phyloP scores from a whole-genome alignment of 2,797 vertebrate genomes.

The Harpagifer antarcticus region DNA sequence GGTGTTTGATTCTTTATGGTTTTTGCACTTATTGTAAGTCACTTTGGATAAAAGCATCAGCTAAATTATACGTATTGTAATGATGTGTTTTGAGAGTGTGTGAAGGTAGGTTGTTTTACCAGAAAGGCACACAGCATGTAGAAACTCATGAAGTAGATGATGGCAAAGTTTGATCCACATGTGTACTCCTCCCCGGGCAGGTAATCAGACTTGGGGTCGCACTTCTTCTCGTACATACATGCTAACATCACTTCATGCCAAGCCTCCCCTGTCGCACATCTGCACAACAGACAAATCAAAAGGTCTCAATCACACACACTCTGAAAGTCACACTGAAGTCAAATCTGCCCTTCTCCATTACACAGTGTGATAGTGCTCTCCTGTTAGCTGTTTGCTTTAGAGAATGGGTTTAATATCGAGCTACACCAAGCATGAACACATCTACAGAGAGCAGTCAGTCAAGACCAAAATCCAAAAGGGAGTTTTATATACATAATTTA shows the following conservation, averaged over 20 bases:
- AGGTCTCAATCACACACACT: neutral
- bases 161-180: slow-evolving; percentile 91
- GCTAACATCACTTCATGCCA: slow-evolving; percentile 95
- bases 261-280: slow-evolving; percentile 93
- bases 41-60: too few species aligned
- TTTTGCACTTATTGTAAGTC: too few species aligned
- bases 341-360: neutral
- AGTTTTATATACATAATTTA: too few species aligned
- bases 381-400: neutral
- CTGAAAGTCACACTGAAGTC: neutral
- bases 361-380: neutral
- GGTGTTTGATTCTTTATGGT: too few species aligned
- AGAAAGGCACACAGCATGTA: slow-evolving; percentile 97
- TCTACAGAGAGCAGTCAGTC: too few species aligned
- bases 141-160: slow-evolving; percentile 96
- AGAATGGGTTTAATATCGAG: neutral
- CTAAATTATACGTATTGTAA: too few species aligned
- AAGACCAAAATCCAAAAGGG: too few species aligned
- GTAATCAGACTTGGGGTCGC: slow-evolving; percentile 92
- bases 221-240: slow-evolving; percentile 91
- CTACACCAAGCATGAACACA: too few species aligned
- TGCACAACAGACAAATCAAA: slow-evolving; percentile 18
- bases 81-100: neutral
- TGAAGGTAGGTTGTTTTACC: slow-evolving; percentile 74
- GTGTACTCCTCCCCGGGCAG: slow-evolving; percentile 91